phyloP scores from a whole-genome alignment of 2,888 invertebrate species.

The Alloscopus bannaensis region DNA sequence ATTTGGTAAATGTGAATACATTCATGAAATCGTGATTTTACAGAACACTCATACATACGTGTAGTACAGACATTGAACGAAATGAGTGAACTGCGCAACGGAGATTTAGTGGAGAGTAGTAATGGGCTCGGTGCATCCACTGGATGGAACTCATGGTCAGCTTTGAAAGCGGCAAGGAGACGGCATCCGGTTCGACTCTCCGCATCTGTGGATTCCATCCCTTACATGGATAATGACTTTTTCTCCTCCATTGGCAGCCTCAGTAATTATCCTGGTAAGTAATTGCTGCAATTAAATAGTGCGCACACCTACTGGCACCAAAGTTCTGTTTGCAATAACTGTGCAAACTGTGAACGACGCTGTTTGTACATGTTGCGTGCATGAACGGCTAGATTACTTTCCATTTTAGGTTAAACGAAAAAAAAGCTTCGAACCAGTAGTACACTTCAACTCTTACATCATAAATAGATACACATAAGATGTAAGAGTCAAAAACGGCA shows the following conservation, averaged over 20 bases:
- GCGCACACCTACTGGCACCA: too few species aligned
- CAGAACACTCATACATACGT: not conserved
- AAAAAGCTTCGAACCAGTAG: too few species aligned
- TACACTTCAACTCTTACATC: too few species aligned
- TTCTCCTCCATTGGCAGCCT: conserved; percentile 72
- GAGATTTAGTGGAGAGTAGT: conserved; percentile 26
- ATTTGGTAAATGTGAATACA: not conserved
- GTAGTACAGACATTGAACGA: not conserved
- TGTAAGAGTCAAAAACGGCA: too few species aligned
- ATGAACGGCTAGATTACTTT: conserved; percentile 13
- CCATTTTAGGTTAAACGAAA: conserved; percentile 35
- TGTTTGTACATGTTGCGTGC: not conserved
- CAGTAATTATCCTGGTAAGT: conserved; percentile 71
- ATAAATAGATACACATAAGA: too few species aligned
- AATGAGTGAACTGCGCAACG: conserved; percentile 39
- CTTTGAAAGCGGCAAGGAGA: conserved; percentile 69
- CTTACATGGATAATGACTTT: conserved; percentile 72
- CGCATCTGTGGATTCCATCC: conserved; percentile 70
- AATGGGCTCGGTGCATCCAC: conserved; percentile 26
- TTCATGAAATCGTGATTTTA: conserved; percentile 29
- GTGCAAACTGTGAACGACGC: too few species aligned
- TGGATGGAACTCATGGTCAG: conserved; percentile 73
- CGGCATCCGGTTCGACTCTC: conserved; percentile 64
- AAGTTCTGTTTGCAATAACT: too few species aligned
- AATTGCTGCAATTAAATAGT: conserved; percentile 42